These are phyloP conservation scores for Mizuhopecten yessoensis DNA, from an alignment of 1,140 invertebrate species.

Conservation along the genomic window DNA sequence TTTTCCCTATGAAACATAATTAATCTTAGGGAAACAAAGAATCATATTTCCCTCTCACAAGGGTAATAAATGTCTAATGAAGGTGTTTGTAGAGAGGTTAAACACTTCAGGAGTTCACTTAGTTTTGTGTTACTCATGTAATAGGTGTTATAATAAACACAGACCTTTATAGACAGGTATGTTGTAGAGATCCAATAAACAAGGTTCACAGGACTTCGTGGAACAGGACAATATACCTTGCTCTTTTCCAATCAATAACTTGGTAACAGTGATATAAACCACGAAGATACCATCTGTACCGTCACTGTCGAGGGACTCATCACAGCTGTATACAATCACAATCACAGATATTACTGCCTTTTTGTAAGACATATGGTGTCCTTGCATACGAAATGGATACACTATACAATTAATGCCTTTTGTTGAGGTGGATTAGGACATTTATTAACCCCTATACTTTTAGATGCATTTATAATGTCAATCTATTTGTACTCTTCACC, in stretches of 20 bases:
- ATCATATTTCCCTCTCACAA: no score
- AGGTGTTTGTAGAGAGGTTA: no score
- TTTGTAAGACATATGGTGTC: conserved; percentile 18
- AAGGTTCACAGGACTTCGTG: no score
- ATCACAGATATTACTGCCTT: neutral
- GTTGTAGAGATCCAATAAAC: no score
- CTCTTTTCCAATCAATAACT: neutral
- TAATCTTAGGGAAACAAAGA: no score
- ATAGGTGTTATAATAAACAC: no score
- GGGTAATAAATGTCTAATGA: no score
- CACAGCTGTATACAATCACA: conserved; percentile 5
- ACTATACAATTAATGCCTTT: neutral
- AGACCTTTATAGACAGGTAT: no score
- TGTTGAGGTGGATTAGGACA: neutral
- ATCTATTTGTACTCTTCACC: neutral
- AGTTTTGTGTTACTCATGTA: no score
- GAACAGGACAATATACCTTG: neutral
- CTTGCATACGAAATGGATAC: neutral
- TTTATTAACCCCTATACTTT: neutral
- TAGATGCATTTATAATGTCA: neutral
- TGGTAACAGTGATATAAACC: neutral
- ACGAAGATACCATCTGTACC: neutral
- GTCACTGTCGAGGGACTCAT: neutral
- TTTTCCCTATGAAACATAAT: no score
- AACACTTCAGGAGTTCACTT: no score